These are phyloP conservation scores for Chesias legatella DNA, from an alignment of 2,888 invertebrate genomes.

Conservation along the genomic window DNA sequence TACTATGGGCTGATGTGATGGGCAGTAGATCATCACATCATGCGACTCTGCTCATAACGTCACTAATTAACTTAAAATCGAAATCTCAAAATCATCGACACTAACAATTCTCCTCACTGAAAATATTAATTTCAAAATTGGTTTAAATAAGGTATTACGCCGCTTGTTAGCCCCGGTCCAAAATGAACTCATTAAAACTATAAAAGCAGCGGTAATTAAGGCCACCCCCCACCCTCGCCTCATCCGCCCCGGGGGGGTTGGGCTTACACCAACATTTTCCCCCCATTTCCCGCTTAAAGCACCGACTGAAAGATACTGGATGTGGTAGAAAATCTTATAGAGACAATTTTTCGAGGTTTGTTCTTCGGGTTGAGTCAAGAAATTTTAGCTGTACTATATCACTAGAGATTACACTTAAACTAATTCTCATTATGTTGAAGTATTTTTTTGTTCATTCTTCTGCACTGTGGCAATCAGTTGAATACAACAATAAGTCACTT, in stretches of 20 bases:
- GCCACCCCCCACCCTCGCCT: slow-evolving; percentile 51
- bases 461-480: no score
- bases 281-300: slow-evolving; percentile 36
- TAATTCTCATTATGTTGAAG: no score
- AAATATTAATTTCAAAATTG: slow-evolving; percentile 80
- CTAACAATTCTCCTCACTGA: slow-evolving; percentile 43
- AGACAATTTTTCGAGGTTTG: neutral
- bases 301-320: slow-evolving; percentile 31
- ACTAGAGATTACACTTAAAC: no score
- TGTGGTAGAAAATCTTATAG: slow-evolving; percentile 20
- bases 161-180: slow-evolving; percentile 83
- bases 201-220: slow-evolving; percentile 87
- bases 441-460: no score
- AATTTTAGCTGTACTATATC: no score
- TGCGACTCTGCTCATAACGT: no score
- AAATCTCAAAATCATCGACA: slow-evolving; percentile 42
- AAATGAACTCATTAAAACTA: slow-evolving; percentile 88
- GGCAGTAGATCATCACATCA: no score
- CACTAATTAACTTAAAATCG: no score
- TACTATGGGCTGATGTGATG: no score
- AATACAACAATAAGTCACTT: no score
- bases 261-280: slow-evolving; percentile 48
- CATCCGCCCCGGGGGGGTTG: slow-evolving; percentile 45
- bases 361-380: no score
- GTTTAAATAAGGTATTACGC: slow-evolving; percentile 77